Evolutionary conservation across 2,888 invertebrate genomes (phyloP), one percentile per base, ranked within the genome.

Genomic region (Drosophila affinis): DNA sequence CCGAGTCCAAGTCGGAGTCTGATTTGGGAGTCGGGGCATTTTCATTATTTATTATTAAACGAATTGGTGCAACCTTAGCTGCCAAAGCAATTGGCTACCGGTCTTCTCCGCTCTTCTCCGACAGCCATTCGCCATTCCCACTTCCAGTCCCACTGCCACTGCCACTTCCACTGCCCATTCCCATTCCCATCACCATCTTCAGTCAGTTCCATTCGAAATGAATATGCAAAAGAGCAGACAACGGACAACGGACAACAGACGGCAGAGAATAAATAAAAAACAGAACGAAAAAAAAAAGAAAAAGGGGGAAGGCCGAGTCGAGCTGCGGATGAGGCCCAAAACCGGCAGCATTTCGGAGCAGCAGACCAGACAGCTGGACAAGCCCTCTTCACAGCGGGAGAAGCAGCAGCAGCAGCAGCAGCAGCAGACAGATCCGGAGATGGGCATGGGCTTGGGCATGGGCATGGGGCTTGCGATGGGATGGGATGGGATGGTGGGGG

Each of bases 1-100:
- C 34, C 5, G 2, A 44, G 49, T 45, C 44, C 47, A n/a, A 59
- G 61, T 59, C 62, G 56, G 6, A 39, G 14, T 39, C 39, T 0
- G 7, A 44, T 47, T 47, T 34, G 55, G 21, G 27, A 59, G 61
- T 59, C 60, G 57, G 67, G 59, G 68, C 69, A 62, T 78, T 84
- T 67, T 78, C 75, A 80, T 84, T 89, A 86, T 83, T 90, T 90
- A 88, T 89, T 86, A 83, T 87, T 81, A 81, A 85, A 77, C 83
- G 89, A 90, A 89, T 90, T 89, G 90, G 87, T 85, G 82, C 90
- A 89, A 79, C 88, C 90, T 89, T 81, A 88, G 87, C 84, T 91
- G 89, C 89, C 89, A 89, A 74, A 79, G 70, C 83, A 83, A 85
- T 85, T 83, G 88, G 90, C 90, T 90, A 90, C 90, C 78, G 90